Evolutionary conservation across 2,113 vertebrate species (phyloP), one percentile per base, ranked within the genome.

Genomic region (Poeciliopsis turrubarensis): DNA sequence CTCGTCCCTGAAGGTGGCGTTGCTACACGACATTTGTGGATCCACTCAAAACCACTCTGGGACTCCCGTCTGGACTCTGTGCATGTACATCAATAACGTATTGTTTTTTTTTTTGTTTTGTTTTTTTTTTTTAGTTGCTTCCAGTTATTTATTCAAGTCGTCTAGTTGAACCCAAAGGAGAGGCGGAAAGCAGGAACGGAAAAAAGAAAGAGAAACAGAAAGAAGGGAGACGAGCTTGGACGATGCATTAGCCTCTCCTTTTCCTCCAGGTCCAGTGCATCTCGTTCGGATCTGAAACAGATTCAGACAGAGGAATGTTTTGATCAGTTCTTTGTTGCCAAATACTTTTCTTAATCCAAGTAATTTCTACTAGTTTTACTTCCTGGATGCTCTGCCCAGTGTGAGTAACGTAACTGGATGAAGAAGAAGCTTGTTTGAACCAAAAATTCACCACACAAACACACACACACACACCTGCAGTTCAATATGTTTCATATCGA

Each of bases 231-330:
- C 75, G 75, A 90, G 88, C 86, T 87, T 89, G 89, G 91, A 88
- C 82, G 81, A 90, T 89, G 91, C 89, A 86, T 87, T 77, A 84
- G 85, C 84, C 82, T 90, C 84, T 89, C 89, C 81, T 89, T 87
- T 85, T 83, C 78, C 44, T 87, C 82, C 80, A 73, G 90, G 83
- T 92, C 89, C 91, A 92, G 87, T 90, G 88, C 89, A 90, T 92
- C 89, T 86, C 54, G 82, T 81, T 84, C 92, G 75, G 75, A 86
- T 92, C 93, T 94, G 91, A 90, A 93, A 92, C 79, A 90, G 54
- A 91, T 72, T 75, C 73, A 29, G 34, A 83, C 77, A 26, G 70
- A 66, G 54, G 69, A 83, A 79, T 41, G 39, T 41, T 41, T 41
- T 41, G 3, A 4, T 41, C 34, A 37, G 34, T 34, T 31, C 30